Base-by-base conservation (phyloP, 2,797 vertebrate genomes). In the Enteromius unitaeniatus region DNA sequence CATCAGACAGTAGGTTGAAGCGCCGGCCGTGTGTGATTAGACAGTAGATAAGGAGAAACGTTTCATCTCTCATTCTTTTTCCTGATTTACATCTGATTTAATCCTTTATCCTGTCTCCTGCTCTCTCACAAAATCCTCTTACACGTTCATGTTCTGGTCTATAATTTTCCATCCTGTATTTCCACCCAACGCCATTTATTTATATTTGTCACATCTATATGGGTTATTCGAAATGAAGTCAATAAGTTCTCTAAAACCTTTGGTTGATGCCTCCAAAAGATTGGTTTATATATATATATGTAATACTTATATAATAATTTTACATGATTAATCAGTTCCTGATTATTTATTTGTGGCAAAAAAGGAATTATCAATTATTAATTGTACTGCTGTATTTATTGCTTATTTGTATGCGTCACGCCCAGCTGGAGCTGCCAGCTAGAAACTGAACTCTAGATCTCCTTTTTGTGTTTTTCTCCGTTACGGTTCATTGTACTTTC, bases 111-210 rank as follows among this genome's bases (percentile, higher is more conserved):
- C 65, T 69, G 65, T 76, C 84, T 86, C 84, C 81, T 81, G 82
- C 75, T 85, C 67, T 74, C 62, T 73, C 77, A 67, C 76, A 85
- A n/a, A 89, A 89, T 89, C 85, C 87, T 88, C 84, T 88, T 85
- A 89, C 58, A 85, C 9, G 10, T 80, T 77, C 82, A 84, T 82
- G 47, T 84, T 85, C 80, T 65, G 82, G 82, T 72, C 73, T 84
- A 79, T 85, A 86, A 77, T 84, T 76, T 76, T 81, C 67, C 80
- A 77, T 73, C 67, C 28, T 85, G 67, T 60, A 42, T 81, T 81
- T 67, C 79, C 79, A 60, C 9, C 8, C 3, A 45, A 45, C 51
- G 72, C 67, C 23, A 60, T 69, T 70, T 58, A 70, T 70, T 80
- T 28, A 69, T 23, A 69, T 40, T 42, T 26, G 13, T 2, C 4